Evolutionary conservation across 2,797 vertebrate genomes (phyloP), one percentile per base, ranked within the genome.

Genomic region (Xyrichtys novacula): DNA sequence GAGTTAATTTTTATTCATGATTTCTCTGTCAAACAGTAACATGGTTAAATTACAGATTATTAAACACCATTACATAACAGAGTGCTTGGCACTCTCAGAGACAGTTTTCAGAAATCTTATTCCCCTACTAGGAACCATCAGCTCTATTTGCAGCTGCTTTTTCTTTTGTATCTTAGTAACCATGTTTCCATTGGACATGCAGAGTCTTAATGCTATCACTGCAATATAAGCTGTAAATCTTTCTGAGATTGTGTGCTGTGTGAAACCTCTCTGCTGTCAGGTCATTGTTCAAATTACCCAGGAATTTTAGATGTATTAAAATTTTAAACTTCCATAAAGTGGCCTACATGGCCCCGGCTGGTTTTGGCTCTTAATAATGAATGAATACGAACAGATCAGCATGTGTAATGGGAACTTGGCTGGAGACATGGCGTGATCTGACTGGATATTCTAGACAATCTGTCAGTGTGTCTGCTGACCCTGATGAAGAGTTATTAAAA

Each of bases 251-350:
- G 31, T 54, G 68, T 76, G 68, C 83, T 71, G 65, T 3, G 32
- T 42, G 53, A 38, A 71, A 84, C 77, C 74, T 81, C 80, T 72
- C 63, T 63, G 42, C 76, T 84, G 88, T 85, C 76, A 82, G 81
- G 80, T 87, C 83, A 79, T 49, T 19, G 26, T 82, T 59, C 76
- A 89, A 90, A 93, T 90, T 89, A 88, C 65, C 80, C 64, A 74
- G 83, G 81, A 88, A 88, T 92, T 92, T 91, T 81, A 34, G 64
- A 86, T 90, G 88, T 93, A 85, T 91, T 92, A 92, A 92, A 91
- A 93, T 84, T 91, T 93, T 93, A 93, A 94, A 93, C 86, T 88
- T 86, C 80, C 71, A 90, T 93, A 92, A 94, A 93, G 87, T 92
- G 87, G 80, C 86, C 83, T 68, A 92, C 91, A 94, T 89, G 83